Base-by-base conservation (phyloP, 2,113 vertebrate species). In the Chaetodon auriga region DNA sequence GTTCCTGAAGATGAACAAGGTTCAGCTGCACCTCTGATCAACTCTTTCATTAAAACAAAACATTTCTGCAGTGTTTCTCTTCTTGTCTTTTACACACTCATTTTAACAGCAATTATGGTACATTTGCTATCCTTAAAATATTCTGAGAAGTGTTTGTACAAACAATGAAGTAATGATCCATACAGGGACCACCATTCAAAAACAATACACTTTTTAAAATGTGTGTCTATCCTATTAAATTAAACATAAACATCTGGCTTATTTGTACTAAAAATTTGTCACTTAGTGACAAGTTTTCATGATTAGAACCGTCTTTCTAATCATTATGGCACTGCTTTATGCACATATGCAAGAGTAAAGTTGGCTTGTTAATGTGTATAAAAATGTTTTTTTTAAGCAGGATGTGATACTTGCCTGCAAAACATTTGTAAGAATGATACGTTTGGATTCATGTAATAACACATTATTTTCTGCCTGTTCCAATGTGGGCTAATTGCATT, bases 281-380 rank as follows among this genome's bases (percentile, higher is more conserved):
- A 95, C 93, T 87, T 58, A 84, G 90, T 94, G 93, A 95, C 93
- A 86, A 93, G 82, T 75, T 85, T 60, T 85, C 62, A 75, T 66
- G 91, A 95, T 92, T 81, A 94, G 93, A 94, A 89, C 2, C 19
- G 25, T 30, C 62, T 72, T 68, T 87, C 93, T 92, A 91, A 94
- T 94, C 91, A 66, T 61, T 79, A 92, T 92, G 93, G 92, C 91
- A 92, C 92, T 89, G 83, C 69, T 79, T 75, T 74, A 87, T 82
- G 64, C 66, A 92, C 82, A 87, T 77, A 89, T 84, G 85, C 65
- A 85, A 72, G 57, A 66, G 66, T 85, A 83, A 87, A 83, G 46
- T 77, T 35, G 36, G 58, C 16, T 65, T 53, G 43, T 49, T 55
- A 68, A 57, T 71, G 51, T 71, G 13, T 88, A 87, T 25, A 75